phyloP scores from a whole-genome alignment of 2,113 vertebrate genomes.

The Raja brachyura region DNA sequence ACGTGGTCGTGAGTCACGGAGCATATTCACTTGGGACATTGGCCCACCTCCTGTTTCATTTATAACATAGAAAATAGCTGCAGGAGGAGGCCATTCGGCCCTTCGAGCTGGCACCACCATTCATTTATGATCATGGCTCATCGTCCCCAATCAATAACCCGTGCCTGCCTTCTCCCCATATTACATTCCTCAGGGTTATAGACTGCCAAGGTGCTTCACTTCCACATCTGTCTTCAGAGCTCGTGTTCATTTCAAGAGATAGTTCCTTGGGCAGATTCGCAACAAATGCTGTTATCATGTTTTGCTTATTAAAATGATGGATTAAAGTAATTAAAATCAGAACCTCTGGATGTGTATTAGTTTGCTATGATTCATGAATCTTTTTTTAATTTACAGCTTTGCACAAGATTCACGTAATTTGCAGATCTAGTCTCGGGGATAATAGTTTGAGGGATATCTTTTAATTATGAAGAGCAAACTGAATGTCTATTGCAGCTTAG shows the following conservation, averaged over 20 bases:
- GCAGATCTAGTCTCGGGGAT: not conserved
- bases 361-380: not conserved
- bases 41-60: too few species aligned
- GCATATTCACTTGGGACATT: too few species aligned
- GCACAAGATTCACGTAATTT: not conserved
- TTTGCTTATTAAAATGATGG: conserved; percentile 30
- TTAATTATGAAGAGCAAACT: conserved; percentile 24
- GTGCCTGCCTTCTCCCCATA: too few species aligned
- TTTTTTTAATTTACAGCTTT: not conserved
- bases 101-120: too few species aligned
- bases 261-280: not conserved
- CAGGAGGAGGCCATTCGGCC: too few species aligned
- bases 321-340: conserved; percentile 25
- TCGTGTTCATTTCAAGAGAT: not conserved
- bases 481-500: not conserved
- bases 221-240: not conserved
- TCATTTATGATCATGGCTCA: too few species aligned
- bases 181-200: not conserved
- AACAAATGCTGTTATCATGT: not conserved
- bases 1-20: too few species aligned
- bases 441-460: not conserved
- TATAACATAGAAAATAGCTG: too few species aligned
- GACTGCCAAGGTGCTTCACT: not conserved
- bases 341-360: conserved; percentile 19
- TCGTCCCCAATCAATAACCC: too few species aligned